These are phyloP conservation scores for Herminia tarsipennalis DNA, from an alignment of 2,888 invertebrate genomes.

Conservation along the genomic window DNA sequence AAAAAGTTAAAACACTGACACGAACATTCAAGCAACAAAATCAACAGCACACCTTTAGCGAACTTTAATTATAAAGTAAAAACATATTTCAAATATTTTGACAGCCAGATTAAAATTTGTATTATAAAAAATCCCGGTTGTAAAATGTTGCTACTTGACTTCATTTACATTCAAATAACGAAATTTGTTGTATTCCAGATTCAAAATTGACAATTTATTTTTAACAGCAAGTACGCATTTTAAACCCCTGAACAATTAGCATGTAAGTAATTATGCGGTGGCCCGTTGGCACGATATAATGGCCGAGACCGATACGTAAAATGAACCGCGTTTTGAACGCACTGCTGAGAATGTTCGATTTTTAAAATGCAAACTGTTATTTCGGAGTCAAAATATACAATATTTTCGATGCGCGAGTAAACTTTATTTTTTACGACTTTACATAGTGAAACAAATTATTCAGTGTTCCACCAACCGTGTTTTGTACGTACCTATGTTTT, in stretches of 20 bases:
- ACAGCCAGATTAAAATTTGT: no score
- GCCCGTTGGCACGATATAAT: constrained; percentile 63
- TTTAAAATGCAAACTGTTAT: constrained; percentile 34
- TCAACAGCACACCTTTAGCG: no score
- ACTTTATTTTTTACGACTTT: not conserved
- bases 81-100: no score
- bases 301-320: constrained; percentile 64
- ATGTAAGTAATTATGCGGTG: constrained; percentile 69
- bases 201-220: constrained; percentile 31
- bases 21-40: no score
- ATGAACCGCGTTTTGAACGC: constrained; percentile 51
- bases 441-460: constrained; percentile 1
- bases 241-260: constrained; percentile 67
- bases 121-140: not conserved
- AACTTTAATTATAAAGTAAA: no score
- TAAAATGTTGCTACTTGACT: not conserved
- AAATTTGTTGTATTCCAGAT: constrained; percentile 19
- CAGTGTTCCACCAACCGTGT: no score
- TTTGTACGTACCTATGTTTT: no score
- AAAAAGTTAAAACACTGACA: no score
- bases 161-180: constrained; percentile 12
- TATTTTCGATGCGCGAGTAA: not conserved
- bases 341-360: constrained; percentile 41
- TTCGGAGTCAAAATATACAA: constrained; percentile 7
- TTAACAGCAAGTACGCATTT: constrained; percentile 42